Evolutionary conservation across 2,797 vertebrate species (phyloP).

Genomic region (Alauda arvensis): DNA sequence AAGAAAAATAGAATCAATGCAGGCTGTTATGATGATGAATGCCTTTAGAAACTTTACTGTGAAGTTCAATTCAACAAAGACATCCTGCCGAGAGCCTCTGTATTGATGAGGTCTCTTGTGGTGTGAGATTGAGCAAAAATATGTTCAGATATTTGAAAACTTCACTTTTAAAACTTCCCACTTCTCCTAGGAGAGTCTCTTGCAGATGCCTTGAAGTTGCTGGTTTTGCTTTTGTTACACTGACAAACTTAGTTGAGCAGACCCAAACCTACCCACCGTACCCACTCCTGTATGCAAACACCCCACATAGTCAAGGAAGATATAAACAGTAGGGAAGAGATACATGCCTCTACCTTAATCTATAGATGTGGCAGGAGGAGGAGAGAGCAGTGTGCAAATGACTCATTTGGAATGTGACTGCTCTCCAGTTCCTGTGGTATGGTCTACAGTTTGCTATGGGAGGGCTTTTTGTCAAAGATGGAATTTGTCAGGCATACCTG

Average conservation of each 20-base stretch:
- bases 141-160: conserved; percentile 15
- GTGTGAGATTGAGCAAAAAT: neutral
- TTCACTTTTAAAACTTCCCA: neutral
- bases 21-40: neutral
- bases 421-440: neutral
- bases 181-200: conserved; percentile 11
- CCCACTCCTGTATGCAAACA: neutral
- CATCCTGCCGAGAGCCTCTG: neutral
- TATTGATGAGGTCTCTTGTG: neutral
- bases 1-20: neutral
- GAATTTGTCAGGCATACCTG: neutral
- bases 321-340: neutral
- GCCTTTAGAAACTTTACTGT: neutral
- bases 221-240: neutral
- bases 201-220: neutral
- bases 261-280: neutral
- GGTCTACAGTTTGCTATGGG: neutral
- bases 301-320: neutral
- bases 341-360: neutral
- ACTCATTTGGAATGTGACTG: neutral
- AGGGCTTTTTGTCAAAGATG: neutral
- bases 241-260: neutral
- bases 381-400: neutral
- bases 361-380: neutral
- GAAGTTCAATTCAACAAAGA: conserved; percentile 5